Evolutionary conservation across 92 coral and sea anemone genomes (phyloP), one percentile per base, ranked within the genome.

Genomic region (Blastomussa wellsi): DNA sequence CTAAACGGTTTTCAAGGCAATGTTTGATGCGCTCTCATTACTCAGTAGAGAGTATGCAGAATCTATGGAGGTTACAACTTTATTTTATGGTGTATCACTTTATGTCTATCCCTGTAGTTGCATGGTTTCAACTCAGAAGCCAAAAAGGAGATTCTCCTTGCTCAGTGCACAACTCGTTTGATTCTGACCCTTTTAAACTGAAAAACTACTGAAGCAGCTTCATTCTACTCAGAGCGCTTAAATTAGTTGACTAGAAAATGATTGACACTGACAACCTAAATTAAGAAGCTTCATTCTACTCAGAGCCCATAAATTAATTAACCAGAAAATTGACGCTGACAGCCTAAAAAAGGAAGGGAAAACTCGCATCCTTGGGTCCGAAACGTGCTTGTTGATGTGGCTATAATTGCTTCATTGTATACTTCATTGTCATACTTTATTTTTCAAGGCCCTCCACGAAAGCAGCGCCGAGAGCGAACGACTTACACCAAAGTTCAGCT

Each of bases 401-500:
- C n/a, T n/a, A n/a, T n/a, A n/a, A n/a, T n/a, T n/a, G n/a, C n/a
- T n/a, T n/a, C n/a, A n/a, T n/a, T n/a, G n/a, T 26, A 22, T 62
- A 2, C 9, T 7, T 5, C 68, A 55, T 55, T 20, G 1, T 14
- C n/a, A 72, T 72, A 49, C 24, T 47, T 76, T 51, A 70, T 48
- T 44, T 64, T 79, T 0, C 15, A 59, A 92, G 98, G 92, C 72
- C 98, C 95, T 66, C 98, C 98, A 37, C 89, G 98, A 55, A 96
- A 96, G 70, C 98, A 96, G 44, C 87, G 98, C 35, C 84, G 98
- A 86, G 98, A 96, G 67, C 89, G 98, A 74, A 96, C 98, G 48
- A 96, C 98, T 2, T 96, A 94, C 85, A 96, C 98, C 16, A 96
- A 96, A 78, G 98, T 95, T 11, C 98, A 96, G 75, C 93, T 96